phyloP scores from a whole-genome alignment of 92 coral and sea anemone genomes.

The Montipora capitata region DNA sequence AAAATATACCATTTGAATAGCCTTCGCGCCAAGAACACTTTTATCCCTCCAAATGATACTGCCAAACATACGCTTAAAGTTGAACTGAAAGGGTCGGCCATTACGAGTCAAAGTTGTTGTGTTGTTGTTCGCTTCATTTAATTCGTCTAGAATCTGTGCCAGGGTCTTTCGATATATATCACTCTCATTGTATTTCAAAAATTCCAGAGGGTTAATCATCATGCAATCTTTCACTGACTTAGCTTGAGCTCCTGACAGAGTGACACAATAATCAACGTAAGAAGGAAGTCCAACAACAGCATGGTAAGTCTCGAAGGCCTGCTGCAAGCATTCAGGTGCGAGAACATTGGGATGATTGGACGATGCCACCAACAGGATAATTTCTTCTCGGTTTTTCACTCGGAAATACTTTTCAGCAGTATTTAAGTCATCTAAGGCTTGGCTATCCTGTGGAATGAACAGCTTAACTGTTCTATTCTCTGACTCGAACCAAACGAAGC shows the following conservation, averaged over 20 bases:
- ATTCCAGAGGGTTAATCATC: slow-evolving; percentile 74
- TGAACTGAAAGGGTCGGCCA: slow-evolving; percentile 74
- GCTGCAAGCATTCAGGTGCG: slow-evolving; percentile 56
- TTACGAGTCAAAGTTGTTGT: slow-evolving; percentile 59
- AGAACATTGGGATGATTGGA: slow-evolving; percentile 58
- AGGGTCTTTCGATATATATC: slow-evolving; percentile 19
- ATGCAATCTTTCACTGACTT: slow-evolving; percentile 55
- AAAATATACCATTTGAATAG: slow-evolving; percentile 65
- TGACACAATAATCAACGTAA: slow-evolving; percentile 79
- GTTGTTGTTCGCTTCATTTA: slow-evolving; percentile 51
- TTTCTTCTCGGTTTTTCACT: slow-evolving; percentile 75
- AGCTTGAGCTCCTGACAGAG: slow-evolving; percentile 21
- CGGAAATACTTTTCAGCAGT: slow-evolving; percentile 78
- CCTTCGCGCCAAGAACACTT: slow-evolving; percentile 28
- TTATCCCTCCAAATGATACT: background rate
- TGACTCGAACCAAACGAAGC: slow-evolving; percentile 79
- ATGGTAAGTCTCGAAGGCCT: slow-evolving; percentile 66
- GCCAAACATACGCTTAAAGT: slow-evolving; percentile 68
- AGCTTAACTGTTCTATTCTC: slow-evolving; percentile 90
- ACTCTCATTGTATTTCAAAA: slow-evolving; percentile 62
- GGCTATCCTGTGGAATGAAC: slow-evolving; percentile 90
- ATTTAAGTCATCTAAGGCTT: slow-evolving; percentile 78
- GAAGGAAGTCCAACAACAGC: slow-evolving; percentile 46
- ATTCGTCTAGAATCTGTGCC: slow-evolving; percentile 42
- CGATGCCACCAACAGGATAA: slow-evolving; percentile 71